Base-by-base conservation (phyloP, 2,888 invertebrate species). In the Stictocephala bisonia region DNA sequence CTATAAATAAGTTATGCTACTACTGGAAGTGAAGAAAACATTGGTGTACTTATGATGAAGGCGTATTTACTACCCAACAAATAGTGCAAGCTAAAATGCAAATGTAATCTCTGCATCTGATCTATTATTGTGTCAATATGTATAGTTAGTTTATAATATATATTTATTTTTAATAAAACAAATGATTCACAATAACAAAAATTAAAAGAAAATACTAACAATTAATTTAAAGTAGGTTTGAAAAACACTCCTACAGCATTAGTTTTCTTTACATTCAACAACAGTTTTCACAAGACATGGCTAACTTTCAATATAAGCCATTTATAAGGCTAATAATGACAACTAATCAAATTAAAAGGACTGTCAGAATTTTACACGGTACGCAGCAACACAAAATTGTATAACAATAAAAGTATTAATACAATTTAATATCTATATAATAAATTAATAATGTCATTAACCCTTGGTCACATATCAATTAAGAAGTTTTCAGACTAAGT, bases 11-110 rank as follows among this genome's bases (percentile, higher is more conserved):
- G 35, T 29, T 26, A 60, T 35, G 7, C n/a, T 15, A 29, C 29
- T 60, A 15, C 11, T 20, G 40, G 40, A 40, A 11, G n/a, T 35
- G 22, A 27, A 40, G 40, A 22, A 18, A 13, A 20, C 31, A 35
- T 60, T 60, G 60, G 60, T 60, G 35, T 60, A 60, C 22, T 60
- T 29, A 15, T 56, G 35, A 60, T 40, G 15, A 41, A 44, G 44
- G 26, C 18, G 41, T 9, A 26, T 27, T 64, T 44, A 24, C 64
- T 64, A 64, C 24, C 31, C 18, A 31, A 56, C 56, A 60, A 20
- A 22, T 40, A 40, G 60, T 64, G 64, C 64, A 64, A 13, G 44
- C 64, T 64, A 60, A 35, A 60, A 22, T 22, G 22, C 27, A 64
- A 40, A n/a, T n/a, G n/a, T n/a, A n/a, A n/a, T n/a, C n/a, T 60